These are phyloP conservation scores for Nothocercus julius DNA, from an alignment of 2,113 vertebrate species.

Conservation along the genomic window DNA sequence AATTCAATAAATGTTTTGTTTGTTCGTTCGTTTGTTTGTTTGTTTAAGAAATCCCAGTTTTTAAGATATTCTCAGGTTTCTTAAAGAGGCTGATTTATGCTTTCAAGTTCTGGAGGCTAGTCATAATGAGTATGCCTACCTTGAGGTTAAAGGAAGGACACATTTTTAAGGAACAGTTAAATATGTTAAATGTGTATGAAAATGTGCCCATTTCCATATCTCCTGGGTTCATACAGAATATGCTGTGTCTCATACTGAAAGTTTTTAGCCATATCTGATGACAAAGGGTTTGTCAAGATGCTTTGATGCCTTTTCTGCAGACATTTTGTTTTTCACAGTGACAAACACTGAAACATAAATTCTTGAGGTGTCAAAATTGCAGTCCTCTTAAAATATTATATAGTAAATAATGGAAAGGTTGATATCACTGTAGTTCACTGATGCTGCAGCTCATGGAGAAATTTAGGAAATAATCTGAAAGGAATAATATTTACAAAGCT, in stretches of 20 bases:
- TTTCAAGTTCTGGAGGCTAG: rapidly evolving
- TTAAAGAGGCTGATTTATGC: not conserved
- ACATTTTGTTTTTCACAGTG: not conserved
- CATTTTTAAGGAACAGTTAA: not conserved
- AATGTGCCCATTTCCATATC: not conserved
- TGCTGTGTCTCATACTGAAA: not conserved
- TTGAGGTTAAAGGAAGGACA: not conserved
- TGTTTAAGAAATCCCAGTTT: not conserved
- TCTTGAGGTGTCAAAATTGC: not conserved
- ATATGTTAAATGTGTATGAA: not conserved
- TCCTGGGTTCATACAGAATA: not conserved
- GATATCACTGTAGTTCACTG: not conserved
- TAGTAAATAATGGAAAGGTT: not conserved
- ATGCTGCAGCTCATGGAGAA: not conserved
- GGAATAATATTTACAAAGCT: not conserved
- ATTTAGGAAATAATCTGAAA: not conserved
- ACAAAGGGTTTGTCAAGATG: not conserved
- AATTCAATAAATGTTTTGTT: not conserved
- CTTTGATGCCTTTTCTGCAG: not conserved
- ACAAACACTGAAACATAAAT: not conserved
- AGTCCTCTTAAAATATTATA: not conserved
- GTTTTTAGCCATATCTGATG: not conserved
- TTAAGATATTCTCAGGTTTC: not conserved
- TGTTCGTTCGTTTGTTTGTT: no score
- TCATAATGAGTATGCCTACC: rapidly evolving